A percentile compares a stretch with the other conserved stretches of the same genome.
phyloP scores from a whole-genome alignment of 2,113 vertebrate genomes.

The Campylorhamphus procurvoides region DNA sequence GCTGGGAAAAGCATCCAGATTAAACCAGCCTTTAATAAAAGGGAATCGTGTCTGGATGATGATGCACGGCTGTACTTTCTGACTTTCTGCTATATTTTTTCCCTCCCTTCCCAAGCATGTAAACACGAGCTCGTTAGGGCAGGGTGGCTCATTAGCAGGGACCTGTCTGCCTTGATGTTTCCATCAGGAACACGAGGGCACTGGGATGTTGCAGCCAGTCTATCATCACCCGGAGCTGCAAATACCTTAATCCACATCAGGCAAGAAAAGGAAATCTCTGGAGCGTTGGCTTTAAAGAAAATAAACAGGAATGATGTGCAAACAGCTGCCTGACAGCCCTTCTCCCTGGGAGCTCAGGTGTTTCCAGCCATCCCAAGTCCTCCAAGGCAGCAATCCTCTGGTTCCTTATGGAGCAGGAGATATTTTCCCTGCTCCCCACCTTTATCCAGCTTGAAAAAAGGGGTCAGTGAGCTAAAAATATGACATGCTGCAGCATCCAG shows the following conservation, averaged over 20 bases:
- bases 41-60: background rate
- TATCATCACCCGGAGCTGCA: background rate
- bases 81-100: background rate
- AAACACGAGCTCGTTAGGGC: background rate
- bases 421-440: background rate
- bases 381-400: background rate
- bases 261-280: background rate
- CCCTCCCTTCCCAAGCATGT: background rate
- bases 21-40: background rate
- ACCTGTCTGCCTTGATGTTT: background rate
- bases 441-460: background rate
- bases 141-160: constrained; percentile 4
- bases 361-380: background rate
- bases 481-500: background rate
- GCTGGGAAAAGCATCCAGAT: background rate
- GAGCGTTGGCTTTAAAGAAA: background rate
- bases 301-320: background rate
- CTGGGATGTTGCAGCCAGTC: background rate
- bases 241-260: background rate
- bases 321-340: background rate
- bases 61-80: background rate
- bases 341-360: accelerated
- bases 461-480: background rate
- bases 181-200: background rate
- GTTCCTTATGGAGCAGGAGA: background rate